phyloP scores from a whole-genome alignment of 30 jellyfish, hydroid and myxozoan genomes.

The Mastigias papua region DNA sequence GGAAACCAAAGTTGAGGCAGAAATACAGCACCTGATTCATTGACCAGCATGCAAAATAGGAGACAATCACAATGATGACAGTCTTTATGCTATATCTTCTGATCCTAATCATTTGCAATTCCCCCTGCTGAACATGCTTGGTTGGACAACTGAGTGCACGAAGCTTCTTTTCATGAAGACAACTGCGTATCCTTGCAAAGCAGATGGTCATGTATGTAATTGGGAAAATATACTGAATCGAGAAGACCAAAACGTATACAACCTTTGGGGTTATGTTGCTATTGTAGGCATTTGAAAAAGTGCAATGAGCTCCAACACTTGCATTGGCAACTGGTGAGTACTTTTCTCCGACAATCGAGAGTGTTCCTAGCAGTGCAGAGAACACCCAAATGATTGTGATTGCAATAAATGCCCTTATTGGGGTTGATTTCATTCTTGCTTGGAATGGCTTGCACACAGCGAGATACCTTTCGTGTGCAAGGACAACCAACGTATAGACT shows the following conservation, averaged over 20 bases:
- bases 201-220: conserved; percentile 61
- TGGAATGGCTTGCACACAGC: conserved; percentile 82
- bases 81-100: conserved; percentile 60
- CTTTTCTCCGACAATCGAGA: conserved; percentile 71
- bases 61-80: conserved; percentile 68
- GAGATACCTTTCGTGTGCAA: conserved; percentile 67
- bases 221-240: conserved; percentile 74
- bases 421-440: conserved; percentile 66
- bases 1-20: conserved; percentile 74
- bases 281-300: conserved; percentile 67
- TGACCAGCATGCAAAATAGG: conserved; percentile 79
- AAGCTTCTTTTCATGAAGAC: conserved; percentile 44
- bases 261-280: conserved; percentile 61
- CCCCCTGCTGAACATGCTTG: conserved; percentile 64
- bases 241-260: conserved; percentile 42
- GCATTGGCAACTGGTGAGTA: conserved; percentile 64
- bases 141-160: conserved; percentile 58
- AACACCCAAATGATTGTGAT: conserved; percentile 63
- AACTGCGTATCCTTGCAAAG: conserved; percentile 45
- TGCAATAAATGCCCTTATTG: conserved; percentile 27
- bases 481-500: conserved; percentile 81
- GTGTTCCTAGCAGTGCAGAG: conserved; percentile 58
- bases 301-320: conserved; percentile 87
- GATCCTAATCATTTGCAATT: conserved; percentile 39
- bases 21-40: conserved; percentile 73